phyloP scores from a whole-genome alignment of 2,113 vertebrate genomes.

The Hydrolagus affinis region DNA sequence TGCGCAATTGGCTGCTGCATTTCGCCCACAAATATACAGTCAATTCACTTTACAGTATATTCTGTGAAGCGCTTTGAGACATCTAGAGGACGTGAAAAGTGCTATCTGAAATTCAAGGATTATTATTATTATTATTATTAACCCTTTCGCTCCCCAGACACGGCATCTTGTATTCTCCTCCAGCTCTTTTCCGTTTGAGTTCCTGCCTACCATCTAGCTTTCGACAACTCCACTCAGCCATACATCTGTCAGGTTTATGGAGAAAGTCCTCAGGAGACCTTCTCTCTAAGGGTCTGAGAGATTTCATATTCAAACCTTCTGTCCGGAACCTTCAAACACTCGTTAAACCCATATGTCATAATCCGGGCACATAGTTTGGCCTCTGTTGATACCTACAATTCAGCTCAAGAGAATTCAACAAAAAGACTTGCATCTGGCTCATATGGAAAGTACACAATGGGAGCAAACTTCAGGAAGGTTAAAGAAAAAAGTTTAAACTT shows the following conservation, averaged over 20 bases:
- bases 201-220: not conserved
- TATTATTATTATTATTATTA: too few species aligned
- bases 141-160: too few species aligned
- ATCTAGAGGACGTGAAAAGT: too few species aligned
- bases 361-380: not conserved
- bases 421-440: not conserved
- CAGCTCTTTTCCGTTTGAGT: not conserved
- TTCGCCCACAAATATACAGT: too few species aligned
- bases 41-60: too few species aligned
- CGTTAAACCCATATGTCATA: not conserved
- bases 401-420: not conserved
- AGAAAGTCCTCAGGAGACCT: not conserved
- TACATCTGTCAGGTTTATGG: not conserved
- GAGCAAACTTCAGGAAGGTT: not conserved
- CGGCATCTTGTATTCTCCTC: too few species aligned
- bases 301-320: conserved; percentile 4
- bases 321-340: not conserved
- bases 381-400: not conserved
- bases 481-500: not conserved
- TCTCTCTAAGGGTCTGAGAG: not conserved
- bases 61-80: too few species aligned
- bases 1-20: too few species aligned
- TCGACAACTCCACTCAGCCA: not conserved
- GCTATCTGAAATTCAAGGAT: too few species aligned
- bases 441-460: not conserved